Base-by-base conservation (phyloP, 2,113 vertebrate genomes). In the Gadus chalcogrammus region DNA sequence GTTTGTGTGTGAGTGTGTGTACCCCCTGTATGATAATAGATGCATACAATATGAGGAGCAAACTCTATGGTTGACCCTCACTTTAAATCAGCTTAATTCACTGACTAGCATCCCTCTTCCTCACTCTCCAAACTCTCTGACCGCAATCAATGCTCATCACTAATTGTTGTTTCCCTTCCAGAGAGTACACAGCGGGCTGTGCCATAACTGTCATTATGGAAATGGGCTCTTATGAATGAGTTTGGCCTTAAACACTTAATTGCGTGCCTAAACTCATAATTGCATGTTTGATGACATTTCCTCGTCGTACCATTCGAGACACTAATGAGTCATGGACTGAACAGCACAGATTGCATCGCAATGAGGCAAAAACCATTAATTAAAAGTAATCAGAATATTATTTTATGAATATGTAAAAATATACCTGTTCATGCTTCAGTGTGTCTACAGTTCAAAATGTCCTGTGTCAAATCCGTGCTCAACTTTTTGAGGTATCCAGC, bases 131-230 rank as follows among this genome's bases (percentile, higher is more conserved):
- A 52, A 38, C 63, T 70, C 35, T 8, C 28, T 0, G 31, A 35
- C 31, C 31, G 31, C 31, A 35, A 35, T 35, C 31, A 35, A 35
- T 35, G 31, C 4, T 35, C 2, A 35, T 7, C 11, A 27, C 78
- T 87, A 85, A 86, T 88, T 83, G 72, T 56, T 15, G 13, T 70
- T 80, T 82, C 60, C 71, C 64, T 70, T 83, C 77, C 78, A 17
- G 8, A 67, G 67, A 63, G 71, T 82, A 84, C 85, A 87, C 85
- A 87, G 42, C 72, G 24, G 24, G 24, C 24, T 24, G 2, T 24
- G 24, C 24, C 24, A 75, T 85, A 85, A 82, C 85, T 80, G 81
- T 81, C 76, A 84, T 88, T 81, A 88, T 87, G 81, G 82, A 85
- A 87, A 89, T 82, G 67, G 52, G 3, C 28, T 76, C 78, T 83